These are phyloP conservation scores for Leptarthrus brevirostris DNA, from an alignment of 2,888 invertebrate species.

Conservation along the genomic window DNA sequence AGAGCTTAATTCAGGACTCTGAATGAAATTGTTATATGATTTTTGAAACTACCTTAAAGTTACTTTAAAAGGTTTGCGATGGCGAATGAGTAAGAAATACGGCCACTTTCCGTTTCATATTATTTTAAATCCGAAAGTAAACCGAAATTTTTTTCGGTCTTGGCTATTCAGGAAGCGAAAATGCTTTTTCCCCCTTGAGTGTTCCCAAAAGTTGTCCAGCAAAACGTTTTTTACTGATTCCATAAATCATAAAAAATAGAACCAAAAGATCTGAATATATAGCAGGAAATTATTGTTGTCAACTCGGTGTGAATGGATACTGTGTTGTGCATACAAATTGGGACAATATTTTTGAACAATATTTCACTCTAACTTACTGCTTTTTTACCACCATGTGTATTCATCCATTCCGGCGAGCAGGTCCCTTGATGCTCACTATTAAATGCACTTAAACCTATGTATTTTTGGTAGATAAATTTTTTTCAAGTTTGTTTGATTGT, in stretches of 20 bases:
- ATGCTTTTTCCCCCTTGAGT: not conserved
- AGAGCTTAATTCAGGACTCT: too few relatives aligned
- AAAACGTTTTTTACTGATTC: not conserved
- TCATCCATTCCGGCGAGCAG: too few relatives aligned
- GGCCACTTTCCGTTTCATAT: too few relatives aligned
- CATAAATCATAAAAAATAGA: not conserved
- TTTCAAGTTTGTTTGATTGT: too few relatives aligned
- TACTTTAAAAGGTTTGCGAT: too few relatives aligned
- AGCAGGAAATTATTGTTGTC: slow-evolving; percentile 18
- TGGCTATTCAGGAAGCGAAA: not conserved
- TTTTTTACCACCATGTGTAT: not conserved
- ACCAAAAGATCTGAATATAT: not conserved
- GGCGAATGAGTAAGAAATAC: too few relatives aligned
- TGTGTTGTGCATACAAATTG: slow-evolving; percentile 26
- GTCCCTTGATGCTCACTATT: not conserved
- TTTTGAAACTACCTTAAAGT: too few relatives aligned
- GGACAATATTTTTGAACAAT: slow-evolving; percentile 14
- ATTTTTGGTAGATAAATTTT: too few relatives aligned
- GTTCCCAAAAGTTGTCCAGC: not conserved
- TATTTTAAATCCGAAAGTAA: too few relatives aligned
- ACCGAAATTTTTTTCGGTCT: too few relatives aligned
- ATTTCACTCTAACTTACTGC: not conserved
- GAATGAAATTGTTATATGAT: too few relatives aligned
- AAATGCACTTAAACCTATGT: not conserved
- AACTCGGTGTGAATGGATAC: slow-evolving; percentile 9